phyloP scores from a whole-genome alignment of 2,113 vertebrate genomes.

The Sapajus apella region DNA sequence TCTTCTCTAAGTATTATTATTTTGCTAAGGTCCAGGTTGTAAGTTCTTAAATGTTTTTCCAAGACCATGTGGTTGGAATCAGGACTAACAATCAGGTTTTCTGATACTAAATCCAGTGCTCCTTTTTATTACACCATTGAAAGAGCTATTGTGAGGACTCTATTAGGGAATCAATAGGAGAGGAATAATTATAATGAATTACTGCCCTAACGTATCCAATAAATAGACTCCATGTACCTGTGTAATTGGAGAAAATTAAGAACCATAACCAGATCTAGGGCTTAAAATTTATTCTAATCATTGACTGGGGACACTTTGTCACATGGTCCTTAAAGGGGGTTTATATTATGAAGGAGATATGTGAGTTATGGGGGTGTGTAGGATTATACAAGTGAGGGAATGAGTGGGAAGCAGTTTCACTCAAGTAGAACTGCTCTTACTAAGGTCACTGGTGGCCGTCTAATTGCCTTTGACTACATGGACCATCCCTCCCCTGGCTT shows the following conservation, averaged over 20 bases:
- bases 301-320: conserved; percentile 28
- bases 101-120: conserved; percentile 32
- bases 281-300: conserved; percentile 57
- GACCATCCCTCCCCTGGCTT: neutral
- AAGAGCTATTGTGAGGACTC: conserved; percentile 60
- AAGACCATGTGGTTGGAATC: conserved; percentile 57
- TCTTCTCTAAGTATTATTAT: neutral
- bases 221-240: conserved; percentile 54
- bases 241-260: conserved; percentile 67
- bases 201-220: conserved; percentile 60
- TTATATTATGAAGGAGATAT: neutral
- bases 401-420: neutral
- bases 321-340: neutral
- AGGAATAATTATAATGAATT: conserved; percentile 70
- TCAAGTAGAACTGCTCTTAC: neutral
- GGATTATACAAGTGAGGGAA: neutral
- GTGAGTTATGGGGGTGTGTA: neutral
- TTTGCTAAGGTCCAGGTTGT: conserved; percentile 16
- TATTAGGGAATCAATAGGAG: conserved; percentile 47
- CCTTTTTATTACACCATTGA: conserved; percentile 55
- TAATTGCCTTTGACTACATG: neutral
- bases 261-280: conserved; percentile 25
- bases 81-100: conserved; percentile 37
- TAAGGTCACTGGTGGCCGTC: neutral
- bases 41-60: conserved; percentile 9